Conservation (phyloP, 2,113 vertebrate genomes). For the Cromileptes altivelis region DNA sequence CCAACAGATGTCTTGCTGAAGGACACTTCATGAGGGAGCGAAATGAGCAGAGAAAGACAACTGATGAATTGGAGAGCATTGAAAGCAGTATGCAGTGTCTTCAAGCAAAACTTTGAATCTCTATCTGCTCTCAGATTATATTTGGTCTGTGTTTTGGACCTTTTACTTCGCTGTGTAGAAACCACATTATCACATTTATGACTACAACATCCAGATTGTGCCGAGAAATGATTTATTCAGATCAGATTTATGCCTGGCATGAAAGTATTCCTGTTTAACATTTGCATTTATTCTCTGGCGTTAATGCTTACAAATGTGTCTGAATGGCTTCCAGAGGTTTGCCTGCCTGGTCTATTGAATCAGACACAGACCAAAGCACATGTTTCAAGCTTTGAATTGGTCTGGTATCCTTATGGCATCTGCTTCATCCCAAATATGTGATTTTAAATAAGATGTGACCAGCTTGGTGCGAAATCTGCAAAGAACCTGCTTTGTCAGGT, state of each 20-base stretch:
- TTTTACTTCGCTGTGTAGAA: background rate
- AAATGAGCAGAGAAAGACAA: background rate
- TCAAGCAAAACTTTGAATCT: background rate
- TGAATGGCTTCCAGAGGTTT: background rate
- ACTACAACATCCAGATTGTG: background rate
- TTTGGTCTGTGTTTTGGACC: background rate
- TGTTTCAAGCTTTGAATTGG: background rate
- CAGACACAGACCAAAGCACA: background rate
- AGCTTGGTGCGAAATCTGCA: background rate
- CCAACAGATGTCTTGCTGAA: background rate
- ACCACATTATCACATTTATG: background rate
- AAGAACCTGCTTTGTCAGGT: background rate
- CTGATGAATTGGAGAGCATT: background rate
- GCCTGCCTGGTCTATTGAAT: background rate
- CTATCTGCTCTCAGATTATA: background rate
- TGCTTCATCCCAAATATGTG: background rate
- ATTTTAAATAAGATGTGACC: background rate
- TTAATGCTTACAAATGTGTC: background rate
- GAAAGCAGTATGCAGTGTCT: background rate
- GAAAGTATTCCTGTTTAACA: background rate
- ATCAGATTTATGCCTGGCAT: background rate
- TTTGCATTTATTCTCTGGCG: constrained; percentile 6
- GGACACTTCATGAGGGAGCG: background rate
- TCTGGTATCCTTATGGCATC: background rate
- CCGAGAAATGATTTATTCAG: background rate